Conservation (phyloP, 2,888 invertebrate species). For the Pomacea canaliculata region DNA sequence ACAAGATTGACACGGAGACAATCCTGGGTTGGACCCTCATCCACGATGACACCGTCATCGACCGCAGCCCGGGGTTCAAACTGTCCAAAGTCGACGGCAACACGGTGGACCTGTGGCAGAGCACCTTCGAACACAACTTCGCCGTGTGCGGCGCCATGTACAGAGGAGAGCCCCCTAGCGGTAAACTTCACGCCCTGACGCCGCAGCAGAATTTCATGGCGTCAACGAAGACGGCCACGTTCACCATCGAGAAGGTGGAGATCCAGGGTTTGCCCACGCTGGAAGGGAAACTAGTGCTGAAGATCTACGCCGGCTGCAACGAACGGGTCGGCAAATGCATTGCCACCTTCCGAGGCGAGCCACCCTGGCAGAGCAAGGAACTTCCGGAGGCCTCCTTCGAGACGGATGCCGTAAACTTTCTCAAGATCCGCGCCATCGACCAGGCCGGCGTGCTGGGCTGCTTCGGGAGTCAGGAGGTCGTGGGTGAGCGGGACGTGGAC, state of each 20-base stretch:
- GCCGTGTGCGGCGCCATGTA: conserved; percentile 71
- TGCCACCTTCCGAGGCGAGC: conserved; percentile 20
- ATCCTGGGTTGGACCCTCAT: conserved; percentile 64
- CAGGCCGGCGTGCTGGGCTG: conserved; percentile 66
- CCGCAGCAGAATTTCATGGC: conserved; percentile 37
- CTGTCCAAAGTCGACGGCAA: conserved; percentile 66
- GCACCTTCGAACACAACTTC: conserved; percentile 67
- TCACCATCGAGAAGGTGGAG: conserved; percentile 26
- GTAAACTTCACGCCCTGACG: conserved; percentile 65
- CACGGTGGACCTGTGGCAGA: conserved; percentile 70
- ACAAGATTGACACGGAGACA: conserved; percentile 53
- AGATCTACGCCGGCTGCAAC: conserved; percentile 18
- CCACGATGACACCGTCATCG: conserved; percentile 72
- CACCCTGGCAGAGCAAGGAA: conserved; percentile 61
- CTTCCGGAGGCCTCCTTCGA: conserved; percentile 62
- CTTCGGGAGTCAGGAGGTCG: conserved; percentile 34
- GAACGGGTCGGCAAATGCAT: conserved; percentile 17
- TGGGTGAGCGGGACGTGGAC: conserved; percentile 32
- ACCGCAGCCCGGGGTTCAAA: conserved; percentile 69
- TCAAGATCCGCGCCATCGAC: conserved; percentile 58
- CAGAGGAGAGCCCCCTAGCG: conserved; percentile 69
- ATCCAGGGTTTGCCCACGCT: conserved; percentile 18
- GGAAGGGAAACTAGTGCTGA: conserved; percentile 22
- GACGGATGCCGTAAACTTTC: conserved; percentile 65
- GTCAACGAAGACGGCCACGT: conserved; percentile 52